phyloP scores from a whole-genome alignment of 2,888 invertebrate species.

The Chrysolina oricalcia region DNA sequence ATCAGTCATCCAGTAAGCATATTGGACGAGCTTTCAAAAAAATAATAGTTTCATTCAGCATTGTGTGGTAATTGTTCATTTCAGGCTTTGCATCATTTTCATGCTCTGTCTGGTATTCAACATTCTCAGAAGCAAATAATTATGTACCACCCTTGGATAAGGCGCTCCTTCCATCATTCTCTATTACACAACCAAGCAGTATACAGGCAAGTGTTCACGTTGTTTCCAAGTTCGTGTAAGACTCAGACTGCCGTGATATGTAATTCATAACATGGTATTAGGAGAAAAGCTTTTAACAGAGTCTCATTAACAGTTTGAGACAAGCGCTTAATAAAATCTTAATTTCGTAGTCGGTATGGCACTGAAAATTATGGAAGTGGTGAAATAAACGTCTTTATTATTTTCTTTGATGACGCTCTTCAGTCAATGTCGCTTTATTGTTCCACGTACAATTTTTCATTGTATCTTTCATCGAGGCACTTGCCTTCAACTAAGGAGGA shows the following conservation, averaged over 20 bases:
- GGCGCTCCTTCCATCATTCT: background rate
- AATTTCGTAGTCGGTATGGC: background rate
- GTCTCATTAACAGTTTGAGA: constrained; percentile 2
- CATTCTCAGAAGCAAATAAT: too few species aligned
- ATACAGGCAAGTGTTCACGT: background rate
- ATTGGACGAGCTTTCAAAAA: too few species aligned
- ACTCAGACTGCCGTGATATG: background rate
- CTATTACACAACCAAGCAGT: background rate
- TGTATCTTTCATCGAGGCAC: background rate
- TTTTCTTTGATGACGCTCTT: background rate
- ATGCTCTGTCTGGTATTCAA: too few species aligned
- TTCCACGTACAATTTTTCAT: background rate
- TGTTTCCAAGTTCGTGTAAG: background rate
- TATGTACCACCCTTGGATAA: too few species aligned
- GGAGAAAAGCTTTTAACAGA: background rate
- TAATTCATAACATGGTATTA: background rate
- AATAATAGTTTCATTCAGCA: too few species aligned
- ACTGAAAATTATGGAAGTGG: background rate
- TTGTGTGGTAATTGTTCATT: too few species aligned
- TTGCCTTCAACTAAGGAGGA: background rate
- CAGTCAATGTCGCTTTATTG: background rate
- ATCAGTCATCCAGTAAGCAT: too few species aligned
- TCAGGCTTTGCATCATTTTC: too few species aligned
- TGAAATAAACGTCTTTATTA: background rate
- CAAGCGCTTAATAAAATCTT: constrained; percentile 11